phyloP scores from a whole-genome alignment of 2,888 invertebrate genomes.

The Agonopterix subpropinquella region DNA sequence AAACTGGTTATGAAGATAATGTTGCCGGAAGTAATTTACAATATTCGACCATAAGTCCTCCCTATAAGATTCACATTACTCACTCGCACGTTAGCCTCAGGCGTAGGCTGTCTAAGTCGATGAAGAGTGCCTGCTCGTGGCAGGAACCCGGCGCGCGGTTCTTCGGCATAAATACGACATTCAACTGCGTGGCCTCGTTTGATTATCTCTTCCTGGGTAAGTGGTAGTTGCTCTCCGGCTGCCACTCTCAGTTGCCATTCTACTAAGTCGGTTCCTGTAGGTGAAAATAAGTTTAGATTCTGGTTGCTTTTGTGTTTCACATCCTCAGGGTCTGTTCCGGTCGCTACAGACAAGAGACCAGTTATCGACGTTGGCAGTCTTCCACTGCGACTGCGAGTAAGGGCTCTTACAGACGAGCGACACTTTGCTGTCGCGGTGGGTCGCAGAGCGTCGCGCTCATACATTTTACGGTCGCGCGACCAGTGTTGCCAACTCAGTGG shows the following conservation, averaged over 20 bases:
- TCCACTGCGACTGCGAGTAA: too few relatives aligned
- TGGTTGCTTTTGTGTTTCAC: too few relatives aligned
- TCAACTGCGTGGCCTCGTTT: constrained; percentile 95
- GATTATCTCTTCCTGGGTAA: constrained; percentile 84
- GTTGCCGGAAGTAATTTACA: too few relatives aligned
- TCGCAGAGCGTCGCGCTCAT: too few relatives aligned
- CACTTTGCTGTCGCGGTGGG: too few relatives aligned
- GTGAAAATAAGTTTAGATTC: background rate
- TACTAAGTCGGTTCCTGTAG: constrained; percentile 89
- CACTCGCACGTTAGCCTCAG: constrained; percentile 79
- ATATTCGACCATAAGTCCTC: constrained; percentile 95
- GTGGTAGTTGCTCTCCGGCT: constrained; percentile 89
- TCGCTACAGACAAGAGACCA: too few relatives aligned
- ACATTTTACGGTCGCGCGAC: too few relatives aligned
- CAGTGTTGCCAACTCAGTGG: too few relatives aligned
- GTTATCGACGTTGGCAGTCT: too few relatives aligned
- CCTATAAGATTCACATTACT: constrained; percentile 65
- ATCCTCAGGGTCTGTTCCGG: too few relatives aligned
- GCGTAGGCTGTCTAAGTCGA: constrained; percentile 83
- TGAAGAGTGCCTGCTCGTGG: constrained; percentile 93
- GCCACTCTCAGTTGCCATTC: constrained; percentile 98
- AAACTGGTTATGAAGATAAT: too few relatives aligned
- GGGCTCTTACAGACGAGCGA: too few relatives aligned
- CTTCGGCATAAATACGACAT: constrained; percentile 97
- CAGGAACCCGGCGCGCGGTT: constrained; percentile 88